A percentile compares a stretch with the other conserved stretches of the same genome.
Evolutionary conservation across 2,888 invertebrate genomes (phyloP).

Genomic region (Pinctada fucata): DNA sequence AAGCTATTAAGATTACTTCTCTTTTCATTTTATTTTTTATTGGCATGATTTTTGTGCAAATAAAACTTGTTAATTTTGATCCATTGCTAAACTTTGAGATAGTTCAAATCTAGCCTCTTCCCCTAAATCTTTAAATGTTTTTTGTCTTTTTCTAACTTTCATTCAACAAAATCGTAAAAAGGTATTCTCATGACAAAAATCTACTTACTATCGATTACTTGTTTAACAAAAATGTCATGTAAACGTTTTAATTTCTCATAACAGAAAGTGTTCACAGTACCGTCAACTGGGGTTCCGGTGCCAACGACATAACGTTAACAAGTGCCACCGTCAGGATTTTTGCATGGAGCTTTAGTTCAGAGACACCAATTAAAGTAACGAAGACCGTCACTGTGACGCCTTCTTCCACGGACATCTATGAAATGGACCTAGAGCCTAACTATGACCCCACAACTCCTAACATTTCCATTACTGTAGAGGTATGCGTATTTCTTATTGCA

Average conservation of each 20-base stretch:
- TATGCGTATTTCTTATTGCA: background rate
- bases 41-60: too few relatives aligned
- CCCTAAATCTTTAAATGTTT: background rate
- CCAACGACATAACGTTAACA: constrained; percentile 5
- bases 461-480: background rate
- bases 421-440: background rate
- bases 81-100: too few relatives aligned
- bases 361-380: background rate
- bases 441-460: background rate
- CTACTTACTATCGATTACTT: too few relatives aligned
- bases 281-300: constrained; percentile 24
- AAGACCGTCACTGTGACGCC: background rate
- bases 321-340: constrained; percentile 18
- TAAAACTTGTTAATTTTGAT: too few relatives aligned
- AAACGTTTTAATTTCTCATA: too few relatives aligned
- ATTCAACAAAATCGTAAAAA: background rate
- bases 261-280: background rate
- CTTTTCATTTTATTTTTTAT: too few relatives aligned
- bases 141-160: constrained; percentile 2
- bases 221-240: too few relatives aligned
- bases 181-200: too few relatives aligned
- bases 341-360: constrained; percentile 16
- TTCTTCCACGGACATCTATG: background rate
- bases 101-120: too few relatives aligned
- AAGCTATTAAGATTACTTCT: too few relatives aligned